Conservation (phyloP, 2,797 vertebrate genomes). For the Rhincodon typus region DNA sequence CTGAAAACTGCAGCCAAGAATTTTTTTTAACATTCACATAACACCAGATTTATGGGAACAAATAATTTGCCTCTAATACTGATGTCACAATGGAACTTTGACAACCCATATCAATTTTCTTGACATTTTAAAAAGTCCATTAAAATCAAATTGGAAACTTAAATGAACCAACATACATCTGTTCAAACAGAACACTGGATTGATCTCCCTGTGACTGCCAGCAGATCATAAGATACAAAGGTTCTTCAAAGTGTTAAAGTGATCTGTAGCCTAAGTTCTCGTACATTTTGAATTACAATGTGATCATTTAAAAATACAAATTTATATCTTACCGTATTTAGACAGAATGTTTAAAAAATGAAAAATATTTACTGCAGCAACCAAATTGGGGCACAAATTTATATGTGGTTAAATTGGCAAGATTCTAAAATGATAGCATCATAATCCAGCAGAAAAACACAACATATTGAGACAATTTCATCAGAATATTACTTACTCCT, state of each 20-base stretch:
- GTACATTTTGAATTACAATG: neutral
- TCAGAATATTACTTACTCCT: neutral
- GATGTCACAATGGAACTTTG: neutral
- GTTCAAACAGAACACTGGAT: neutral
- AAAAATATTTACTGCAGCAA: neutral
- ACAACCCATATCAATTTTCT: neutral
- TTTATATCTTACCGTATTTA: neutral
- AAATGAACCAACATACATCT: neutral
- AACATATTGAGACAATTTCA: neutral
- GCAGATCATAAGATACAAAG: too few species aligned
- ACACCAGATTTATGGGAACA: slow-evolving; percentile 10
- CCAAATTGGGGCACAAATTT: neutral
- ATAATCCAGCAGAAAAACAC: neutral
- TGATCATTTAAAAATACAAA: neutral
- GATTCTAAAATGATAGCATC: neutral
- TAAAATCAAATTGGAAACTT: neutral
- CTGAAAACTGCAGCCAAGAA: neutral
- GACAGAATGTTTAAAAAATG: neutral
- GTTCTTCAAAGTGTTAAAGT: neutral
- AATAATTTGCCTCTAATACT: neutral
- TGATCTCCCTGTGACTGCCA: neutral
- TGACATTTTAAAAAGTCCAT: neutral
- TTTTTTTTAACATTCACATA: neutral
- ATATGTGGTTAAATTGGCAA: neutral
- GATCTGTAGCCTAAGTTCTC: neutral